Evolutionary conservation across 1,140 invertebrate species (phyloP).

Genomic region (Stegodyphus mimosarum): DNA sequence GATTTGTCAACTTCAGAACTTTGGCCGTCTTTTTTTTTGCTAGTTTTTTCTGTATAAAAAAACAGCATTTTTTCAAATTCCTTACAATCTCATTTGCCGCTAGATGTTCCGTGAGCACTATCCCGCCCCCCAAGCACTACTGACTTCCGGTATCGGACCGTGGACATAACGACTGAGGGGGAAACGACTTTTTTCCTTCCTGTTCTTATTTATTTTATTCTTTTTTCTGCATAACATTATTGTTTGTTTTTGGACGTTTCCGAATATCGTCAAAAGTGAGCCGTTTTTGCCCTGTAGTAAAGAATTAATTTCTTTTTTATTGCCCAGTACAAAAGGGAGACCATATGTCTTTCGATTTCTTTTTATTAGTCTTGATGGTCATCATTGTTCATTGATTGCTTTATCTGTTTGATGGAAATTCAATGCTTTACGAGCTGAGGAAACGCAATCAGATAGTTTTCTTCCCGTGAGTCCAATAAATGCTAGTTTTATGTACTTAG

Average conservation of each 20-base stretch:
- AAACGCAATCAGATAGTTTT: not conserved
- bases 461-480: too few species aligned
- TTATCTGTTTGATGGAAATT: not conserved
- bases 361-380: not conserved
- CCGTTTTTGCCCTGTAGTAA: not conserved
- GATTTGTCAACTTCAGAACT: not conserved
- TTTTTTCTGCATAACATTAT: not conserved
- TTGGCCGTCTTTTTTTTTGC: too few species aligned
- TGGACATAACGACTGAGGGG: constrained; percentile 25
- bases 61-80: too few species aligned
- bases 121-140: not conserved
- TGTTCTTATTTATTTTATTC: not conserved
- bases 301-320: constrained; percentile 46
- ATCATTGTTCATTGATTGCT: not conserved
- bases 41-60: too few species aligned
- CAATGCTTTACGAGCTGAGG: not conserved
- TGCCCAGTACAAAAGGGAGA: not conserved
- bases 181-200: constrained; percentile 35
- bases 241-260: constrained; percentile 30
- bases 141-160: constrained; percentile 33
- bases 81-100: constrained; percentile 7
- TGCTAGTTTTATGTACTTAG: too few species aligned
- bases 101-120: not conserved
- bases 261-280: constrained; percentile 26
- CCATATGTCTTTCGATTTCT: not conserved